Evolutionary conservation across 1,140 invertebrate species (phyloP).

Genomic region (Macrobrachium nipponense): DNA sequence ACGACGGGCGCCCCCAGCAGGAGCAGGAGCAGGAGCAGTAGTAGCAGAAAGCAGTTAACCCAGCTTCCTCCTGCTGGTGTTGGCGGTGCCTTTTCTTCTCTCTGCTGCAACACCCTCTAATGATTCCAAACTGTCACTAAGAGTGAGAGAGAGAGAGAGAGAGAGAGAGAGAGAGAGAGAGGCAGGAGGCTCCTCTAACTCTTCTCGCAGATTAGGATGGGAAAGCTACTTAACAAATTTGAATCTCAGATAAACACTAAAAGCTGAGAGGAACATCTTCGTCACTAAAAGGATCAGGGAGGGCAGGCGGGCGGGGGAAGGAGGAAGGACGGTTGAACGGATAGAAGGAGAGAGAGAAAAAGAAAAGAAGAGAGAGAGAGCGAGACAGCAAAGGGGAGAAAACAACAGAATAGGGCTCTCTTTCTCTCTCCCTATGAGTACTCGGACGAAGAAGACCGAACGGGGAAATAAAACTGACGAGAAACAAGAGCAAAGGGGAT

Average conservation of each 20-base stretch:
- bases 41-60: too few species aligned
- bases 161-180: too few species aligned
- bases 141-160: background rate
- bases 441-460: too few species aligned
- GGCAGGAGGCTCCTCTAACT: constrained; percentile 26
- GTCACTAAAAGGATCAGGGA: constrained; percentile 51
- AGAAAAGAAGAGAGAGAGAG: background rate
- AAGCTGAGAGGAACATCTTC: constrained; percentile 56
- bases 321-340: background rate
- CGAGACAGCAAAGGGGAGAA: background rate
- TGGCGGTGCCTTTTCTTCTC: too few species aligned
- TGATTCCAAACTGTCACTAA: constrained; percentile 38
- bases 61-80: too few species aligned
- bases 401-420: background rate
- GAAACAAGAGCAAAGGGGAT: background rate
- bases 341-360: too few species aligned
- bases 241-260: constrained; percentile 60
- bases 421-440: too few species aligned
- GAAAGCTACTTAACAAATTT: constrained; percentile 59
- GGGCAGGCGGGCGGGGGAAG: background rate
- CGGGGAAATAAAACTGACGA: too few species aligned
- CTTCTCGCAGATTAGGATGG: constrained; percentile 38
- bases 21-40: too few species aligned
- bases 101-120: background rate
- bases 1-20: too few species aligned